These are phyloP conservation scores for Chaenogobius annularis DNA, from an alignment of 2,113 vertebrate species.

Conservation along the genomic window DNA sequence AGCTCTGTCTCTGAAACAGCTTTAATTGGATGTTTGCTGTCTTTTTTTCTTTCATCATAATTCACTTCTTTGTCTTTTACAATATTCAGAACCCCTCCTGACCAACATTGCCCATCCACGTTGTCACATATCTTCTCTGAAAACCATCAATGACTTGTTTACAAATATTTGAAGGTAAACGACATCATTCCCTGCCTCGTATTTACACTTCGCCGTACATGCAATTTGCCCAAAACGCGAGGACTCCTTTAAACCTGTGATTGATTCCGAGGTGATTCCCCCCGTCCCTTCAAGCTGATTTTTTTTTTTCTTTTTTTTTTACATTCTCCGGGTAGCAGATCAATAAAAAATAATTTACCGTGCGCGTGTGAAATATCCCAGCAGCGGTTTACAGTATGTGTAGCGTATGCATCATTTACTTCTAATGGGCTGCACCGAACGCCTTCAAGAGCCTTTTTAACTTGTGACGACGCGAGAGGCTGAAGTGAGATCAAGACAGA, in stretches of 20 bases:
- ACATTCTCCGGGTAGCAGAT: slow-evolving; percentile 26
- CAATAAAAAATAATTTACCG: slow-evolving; percentile 33
- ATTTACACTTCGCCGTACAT: not conserved
- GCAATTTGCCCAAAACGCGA: not conserved
- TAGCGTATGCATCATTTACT: slow-evolving; percentile 31
- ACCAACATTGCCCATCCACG: not conserved
- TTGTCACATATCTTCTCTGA: not conserved
- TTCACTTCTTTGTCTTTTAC: too few relatives aligned
- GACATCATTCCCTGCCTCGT: not conserved
- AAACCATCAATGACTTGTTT: not conserved
- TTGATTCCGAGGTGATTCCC: not conserved
- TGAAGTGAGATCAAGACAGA: not conserved
- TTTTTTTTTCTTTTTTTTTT: slow-evolving; percentile 5
- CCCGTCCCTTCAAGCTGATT: not conserved
- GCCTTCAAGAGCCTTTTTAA: slow-evolving; percentile 13
- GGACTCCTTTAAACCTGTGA: slow-evolving; percentile 2
- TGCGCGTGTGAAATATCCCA: slow-evolving; percentile 24
- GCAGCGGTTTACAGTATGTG: slow-evolving; percentile 22
- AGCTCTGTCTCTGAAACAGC: too few relatives aligned
- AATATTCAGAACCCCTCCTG: not conserved
- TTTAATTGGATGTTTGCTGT: too few relatives aligned
- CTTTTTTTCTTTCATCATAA: too few relatives aligned
- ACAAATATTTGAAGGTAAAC: not conserved
- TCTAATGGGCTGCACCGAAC: slow-evolving; percentile 28
- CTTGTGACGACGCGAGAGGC: not conserved